Base-by-base conservation (phyloP, 2,797 vertebrate genomes). In the Pangasius krempfi region DNA sequence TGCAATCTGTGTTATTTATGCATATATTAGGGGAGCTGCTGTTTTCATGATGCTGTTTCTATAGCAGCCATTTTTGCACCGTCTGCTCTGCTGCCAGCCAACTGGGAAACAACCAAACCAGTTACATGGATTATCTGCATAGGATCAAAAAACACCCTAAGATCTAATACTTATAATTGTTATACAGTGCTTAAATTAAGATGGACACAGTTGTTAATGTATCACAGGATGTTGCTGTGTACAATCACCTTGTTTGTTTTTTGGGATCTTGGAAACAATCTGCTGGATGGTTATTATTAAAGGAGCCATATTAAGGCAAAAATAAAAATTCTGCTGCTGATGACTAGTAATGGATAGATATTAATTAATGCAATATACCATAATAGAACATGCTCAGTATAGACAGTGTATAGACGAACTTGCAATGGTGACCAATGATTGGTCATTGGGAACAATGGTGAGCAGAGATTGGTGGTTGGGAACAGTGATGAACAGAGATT, bases 1-100 rank as follows among this genome's bases (percentile, higher is more conserved):
- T 79, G 5, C 47, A 54, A 79, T 79, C 76, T 83, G 37, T 44
- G 40, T 83, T 83, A 64, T 83, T 79, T 79, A 79, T 79, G 47
- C n/a, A 79, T 79, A 83, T 83, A 83, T 47, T 83, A 83, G 47
- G 20, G 25, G 37, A 62, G 58, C 33, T 82, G 80, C 37, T 44
- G 56, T 37, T 83, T 62, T 47, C 33, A 27, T 64, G 22, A 27
- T 64, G 56, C 56, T 47, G 81, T 83, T 83, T 83, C 68, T 86
- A 86, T 58, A 27, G 33, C 68, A 86, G 58, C 37, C 52, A 58
- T 79, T 72, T 68, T 40, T 54, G 47, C 30, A 73, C 12, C 22
- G 14, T 16, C 33, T 40, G 52, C 68, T 40, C 52, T 40, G 84
- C 22, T 75, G 68, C 52, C 52, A 70, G 18, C 68, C 70, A 86